These are phyloP conservation scores for Apeira syringaria DNA, from an alignment of 2,888 invertebrate genomes.

Conservation along the genomic window DNA sequence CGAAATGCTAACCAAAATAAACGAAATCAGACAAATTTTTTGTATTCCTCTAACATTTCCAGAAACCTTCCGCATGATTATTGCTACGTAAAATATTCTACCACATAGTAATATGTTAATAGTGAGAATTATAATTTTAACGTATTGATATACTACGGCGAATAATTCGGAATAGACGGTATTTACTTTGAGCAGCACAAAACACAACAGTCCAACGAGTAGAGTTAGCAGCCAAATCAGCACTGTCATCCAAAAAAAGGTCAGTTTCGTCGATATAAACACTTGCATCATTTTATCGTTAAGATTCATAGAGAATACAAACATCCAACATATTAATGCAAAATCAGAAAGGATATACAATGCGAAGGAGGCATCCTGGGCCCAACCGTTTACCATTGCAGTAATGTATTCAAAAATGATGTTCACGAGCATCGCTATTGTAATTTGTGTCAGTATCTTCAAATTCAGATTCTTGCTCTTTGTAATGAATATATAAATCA, in stretches of 20 bases:
- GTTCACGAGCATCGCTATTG: slow-evolving; percentile 48
- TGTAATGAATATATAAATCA: slow-evolving; percentile 40
- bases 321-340: slow-evolving; percentile 53
- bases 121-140: background rate
- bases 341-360: slow-evolving; percentile 50
- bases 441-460: slow-evolving; percentile 50
- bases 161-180: background rate
- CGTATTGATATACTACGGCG: background rate
- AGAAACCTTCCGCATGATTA: background rate
- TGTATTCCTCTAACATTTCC: background rate
- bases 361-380: slow-evolving; percentile 25
- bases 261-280: background rate
- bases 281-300: slow-evolving; percentile 52
- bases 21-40: background rate
- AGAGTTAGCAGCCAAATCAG: background rate
- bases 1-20: background rate
- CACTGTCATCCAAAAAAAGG: background rate
- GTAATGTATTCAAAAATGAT: slow-evolving; percentile 43
- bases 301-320: slow-evolving; percentile 56
- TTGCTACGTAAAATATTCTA: background rate
- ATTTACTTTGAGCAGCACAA: background rate
- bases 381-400: background rate
- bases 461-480: slow-evolving; percentile 53
- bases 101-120: background rate
- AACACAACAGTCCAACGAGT: background rate